These are phyloP conservation scores for Rhinoraja longicauda DNA, from an alignment of 2,797 vertebrate species.

Conservation along the genomic window DNA sequence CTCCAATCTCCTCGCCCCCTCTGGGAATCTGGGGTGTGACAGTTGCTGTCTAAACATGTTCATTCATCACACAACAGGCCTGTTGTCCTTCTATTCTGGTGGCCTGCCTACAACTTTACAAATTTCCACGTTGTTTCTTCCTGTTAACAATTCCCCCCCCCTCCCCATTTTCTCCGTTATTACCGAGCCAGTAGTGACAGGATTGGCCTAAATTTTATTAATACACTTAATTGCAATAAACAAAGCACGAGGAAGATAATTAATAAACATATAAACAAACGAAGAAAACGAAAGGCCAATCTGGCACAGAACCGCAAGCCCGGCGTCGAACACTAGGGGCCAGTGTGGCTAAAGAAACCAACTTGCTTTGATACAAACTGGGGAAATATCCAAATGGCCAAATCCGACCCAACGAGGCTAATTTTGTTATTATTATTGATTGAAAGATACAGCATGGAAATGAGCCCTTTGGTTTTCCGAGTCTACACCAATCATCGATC, in stretches of 20 bases:
- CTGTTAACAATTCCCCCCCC: background rate
- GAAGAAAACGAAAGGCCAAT: too few relatives aligned
- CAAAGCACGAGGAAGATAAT: background rate
- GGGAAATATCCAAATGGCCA: too few relatives aligned
- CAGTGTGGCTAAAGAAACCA: constrained; percentile 19
- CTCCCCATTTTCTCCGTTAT: background rate
- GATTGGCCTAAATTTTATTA: background rate
- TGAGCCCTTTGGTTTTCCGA: too few relatives aligned
- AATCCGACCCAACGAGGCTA: too few relatives aligned
- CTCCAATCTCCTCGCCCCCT: background rate
- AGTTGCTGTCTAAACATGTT: background rate
- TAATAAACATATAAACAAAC: background rate
- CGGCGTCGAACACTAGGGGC: background rate
- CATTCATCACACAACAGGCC: background rate
- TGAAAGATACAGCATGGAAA: too few relatives aligned
- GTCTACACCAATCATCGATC: too few relatives aligned
- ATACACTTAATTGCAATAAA: background rate
- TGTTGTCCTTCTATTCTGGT: background rate
- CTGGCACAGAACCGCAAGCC: background rate
- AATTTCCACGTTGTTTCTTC: background rate
- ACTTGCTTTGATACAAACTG: too few relatives aligned
- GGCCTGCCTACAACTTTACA: background rate
- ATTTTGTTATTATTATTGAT: too few relatives aligned
- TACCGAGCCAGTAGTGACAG: background rate
- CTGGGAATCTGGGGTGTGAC: background rate